These are phyloP conservation scores for Drymonia ruficornis DNA, from an alignment of 2,888 invertebrate species.

Conservation along the genomic window DNA sequence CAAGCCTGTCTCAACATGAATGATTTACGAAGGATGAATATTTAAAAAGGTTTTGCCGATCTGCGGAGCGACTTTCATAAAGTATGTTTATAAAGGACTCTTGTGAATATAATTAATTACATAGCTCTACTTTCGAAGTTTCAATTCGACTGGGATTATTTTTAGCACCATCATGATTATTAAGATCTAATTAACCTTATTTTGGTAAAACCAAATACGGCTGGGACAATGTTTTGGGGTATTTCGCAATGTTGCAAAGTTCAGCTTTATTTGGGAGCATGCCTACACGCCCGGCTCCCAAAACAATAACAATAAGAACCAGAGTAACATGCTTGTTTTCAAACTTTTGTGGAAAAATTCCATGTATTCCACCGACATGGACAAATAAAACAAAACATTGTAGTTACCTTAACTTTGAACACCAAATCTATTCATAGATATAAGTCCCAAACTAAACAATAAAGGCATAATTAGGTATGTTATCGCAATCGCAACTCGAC, in stretches of 20 bases:
- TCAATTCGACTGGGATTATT: neutral
- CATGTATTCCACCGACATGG: neutral
- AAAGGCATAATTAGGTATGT: too few species aligned
- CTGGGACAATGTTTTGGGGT: neutral
- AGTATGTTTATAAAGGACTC: neutral
- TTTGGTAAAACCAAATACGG: neutral
- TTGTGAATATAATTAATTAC: neutral
- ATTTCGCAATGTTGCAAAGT: neutral
- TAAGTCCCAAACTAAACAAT: too few species aligned
- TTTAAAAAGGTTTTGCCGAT: neutral
- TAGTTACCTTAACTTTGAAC: too few species aligned
- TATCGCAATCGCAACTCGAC: too few species aligned
- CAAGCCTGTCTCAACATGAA: slow-evolving; percentile 17
- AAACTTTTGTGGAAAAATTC: slow-evolving; percentile 14
- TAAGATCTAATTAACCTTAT: too few species aligned
- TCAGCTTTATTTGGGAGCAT: neutral
- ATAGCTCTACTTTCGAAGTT: neutral
- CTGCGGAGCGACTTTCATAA: neutral
- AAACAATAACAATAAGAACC: slow-evolving; percentile 13
- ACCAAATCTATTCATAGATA: too few species aligned
- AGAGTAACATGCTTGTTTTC: slow-evolving; percentile 20
- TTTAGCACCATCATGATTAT: neutral
- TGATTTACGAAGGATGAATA: slow-evolving; percentile 6
- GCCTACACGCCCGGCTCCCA: slow-evolving; percentile 1
- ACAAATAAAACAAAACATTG: neutral